phyloP scores from a whole-genome alignment of 2,113 vertebrate genomes.

The Meles meles region DNA sequence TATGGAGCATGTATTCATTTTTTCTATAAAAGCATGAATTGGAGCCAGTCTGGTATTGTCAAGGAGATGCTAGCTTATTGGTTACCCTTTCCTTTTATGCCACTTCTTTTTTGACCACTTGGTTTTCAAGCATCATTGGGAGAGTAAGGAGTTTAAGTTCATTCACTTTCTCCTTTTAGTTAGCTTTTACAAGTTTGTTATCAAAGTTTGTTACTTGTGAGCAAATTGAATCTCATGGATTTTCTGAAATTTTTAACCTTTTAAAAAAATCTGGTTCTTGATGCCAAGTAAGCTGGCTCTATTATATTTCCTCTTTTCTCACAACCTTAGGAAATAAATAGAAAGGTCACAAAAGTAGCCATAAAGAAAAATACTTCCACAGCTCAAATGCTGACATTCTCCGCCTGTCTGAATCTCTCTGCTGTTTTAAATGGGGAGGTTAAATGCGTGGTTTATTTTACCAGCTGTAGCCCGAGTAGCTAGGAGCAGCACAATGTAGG shows the following conservation, averaged over 20 bases:
- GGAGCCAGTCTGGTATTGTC: neutral
- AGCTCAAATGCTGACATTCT: neutral
- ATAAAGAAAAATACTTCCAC: neutral
- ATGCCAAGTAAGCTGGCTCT: neutral
- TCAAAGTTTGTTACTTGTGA: neutral
- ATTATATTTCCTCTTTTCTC: neutral
- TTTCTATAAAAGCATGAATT: neutral
- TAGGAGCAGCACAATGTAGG: neutral
- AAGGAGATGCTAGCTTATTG: neutral
- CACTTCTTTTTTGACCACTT: neutral
- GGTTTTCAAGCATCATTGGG: neutral
- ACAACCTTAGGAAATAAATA: neutral
- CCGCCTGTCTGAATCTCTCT: neutral
- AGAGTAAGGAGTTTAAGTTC: neutral
- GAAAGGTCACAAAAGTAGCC: neutral
- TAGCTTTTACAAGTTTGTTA: neutral
- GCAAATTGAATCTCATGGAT: neutral
- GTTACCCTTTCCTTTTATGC: neutral
- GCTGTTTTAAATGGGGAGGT: neutral
- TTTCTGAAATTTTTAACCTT: neutral
- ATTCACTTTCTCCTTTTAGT: neutral
- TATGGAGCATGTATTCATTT: neutral
- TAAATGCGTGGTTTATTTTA: neutral
- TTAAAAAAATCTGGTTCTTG: neutral
- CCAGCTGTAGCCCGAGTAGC: neutral